Evolutionary conservation across 2,797 vertebrate genomes (phyloP).

Genomic region (Erpetoichthys calabaricus): DNA sequence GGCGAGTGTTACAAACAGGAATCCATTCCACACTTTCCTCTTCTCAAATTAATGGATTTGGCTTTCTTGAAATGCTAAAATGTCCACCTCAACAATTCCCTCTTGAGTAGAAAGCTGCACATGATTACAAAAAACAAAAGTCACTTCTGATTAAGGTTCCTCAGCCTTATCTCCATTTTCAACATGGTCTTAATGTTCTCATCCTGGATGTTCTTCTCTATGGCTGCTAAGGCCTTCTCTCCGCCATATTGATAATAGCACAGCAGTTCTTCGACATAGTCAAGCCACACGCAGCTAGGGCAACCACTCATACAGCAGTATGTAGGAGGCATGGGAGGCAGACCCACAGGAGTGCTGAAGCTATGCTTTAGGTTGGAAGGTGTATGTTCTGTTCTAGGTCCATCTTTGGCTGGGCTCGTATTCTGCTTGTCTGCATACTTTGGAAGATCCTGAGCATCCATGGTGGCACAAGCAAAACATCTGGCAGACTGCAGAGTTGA

Average conservation of each 20-base stretch:
- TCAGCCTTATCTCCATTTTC: conserved; percentile 70
- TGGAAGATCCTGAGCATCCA: not conserved
- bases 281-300: conserved; percentile 82
- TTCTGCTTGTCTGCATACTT: not conserved
- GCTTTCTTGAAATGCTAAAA: too few relatives aligned
- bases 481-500: too few relatives aligned
- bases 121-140: too few relatives aligned
- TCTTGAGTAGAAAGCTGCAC: too few relatives aligned
- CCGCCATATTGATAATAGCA: conserved; percentile 57
- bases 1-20: too few relatives aligned
- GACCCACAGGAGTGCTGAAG: conserved; percentile 10
- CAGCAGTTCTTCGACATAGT: conserved; percentile 64
- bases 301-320: conserved; percentile 92
- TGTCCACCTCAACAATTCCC: too few relatives aligned
- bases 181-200: conserved; percentile 77
- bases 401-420: conserved; percentile 5
- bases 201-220: conserved; percentile 66
- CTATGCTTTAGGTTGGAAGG: not conserved
- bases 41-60: too few relatives aligned
- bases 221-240: conserved; percentile 47
- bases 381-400: not conserved
- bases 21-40: too few relatives aligned
- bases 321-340: conserved; percentile 40
- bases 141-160: too few relatives aligned
- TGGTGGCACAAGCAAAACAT: too few relatives aligned